A percentile compares a stretch with the other conserved stretches of the same genome.
These are phyloP conservation scores for Chaitophorus viminalis DNA, from an alignment of 2,888 invertebrate genomes.

Conservation along the genomic window DNA sequence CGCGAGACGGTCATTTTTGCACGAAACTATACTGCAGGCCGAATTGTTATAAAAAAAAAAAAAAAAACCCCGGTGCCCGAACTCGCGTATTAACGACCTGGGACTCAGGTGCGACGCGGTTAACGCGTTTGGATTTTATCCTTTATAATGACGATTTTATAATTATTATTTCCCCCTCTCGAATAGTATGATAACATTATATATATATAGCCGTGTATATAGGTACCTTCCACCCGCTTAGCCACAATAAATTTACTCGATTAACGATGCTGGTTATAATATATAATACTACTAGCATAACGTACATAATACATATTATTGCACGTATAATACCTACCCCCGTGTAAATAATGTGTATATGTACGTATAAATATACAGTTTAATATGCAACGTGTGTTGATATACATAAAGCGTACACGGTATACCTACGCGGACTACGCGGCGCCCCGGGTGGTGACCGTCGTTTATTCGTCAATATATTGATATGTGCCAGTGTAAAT, in stretches of 20 bases:
- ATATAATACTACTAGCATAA: too few species aligned
- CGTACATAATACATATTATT: background rate
- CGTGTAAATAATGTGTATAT: too few species aligned
- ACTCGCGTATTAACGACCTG: background rate
- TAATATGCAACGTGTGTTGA: too few species aligned
- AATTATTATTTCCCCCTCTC: background rate
- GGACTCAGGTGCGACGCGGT: background rate
- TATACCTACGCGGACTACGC: background rate
- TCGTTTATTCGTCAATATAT: background rate
- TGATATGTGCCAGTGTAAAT: background rate
- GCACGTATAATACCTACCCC: too few species aligned
- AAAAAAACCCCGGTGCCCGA: background rate
- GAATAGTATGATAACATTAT: too few species aligned
- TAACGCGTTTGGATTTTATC: constrained; percentile 1
- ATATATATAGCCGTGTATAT: too few species aligned
- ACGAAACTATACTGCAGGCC: background rate
- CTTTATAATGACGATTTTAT: constrained; percentile 5
- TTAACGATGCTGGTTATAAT: background rate
- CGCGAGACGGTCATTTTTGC: background rate
- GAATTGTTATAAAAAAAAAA: background rate
- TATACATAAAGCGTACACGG: background rate
- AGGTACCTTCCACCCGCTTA: too few species aligned
- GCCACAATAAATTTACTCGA: background rate
- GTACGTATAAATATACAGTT: too few species aligned
- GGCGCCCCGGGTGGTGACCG: constrained; percentile 32